phyloP scores from a whole-genome alignment of 2,888 invertebrate species.

The Apomyelois bistriatella region DNA sequence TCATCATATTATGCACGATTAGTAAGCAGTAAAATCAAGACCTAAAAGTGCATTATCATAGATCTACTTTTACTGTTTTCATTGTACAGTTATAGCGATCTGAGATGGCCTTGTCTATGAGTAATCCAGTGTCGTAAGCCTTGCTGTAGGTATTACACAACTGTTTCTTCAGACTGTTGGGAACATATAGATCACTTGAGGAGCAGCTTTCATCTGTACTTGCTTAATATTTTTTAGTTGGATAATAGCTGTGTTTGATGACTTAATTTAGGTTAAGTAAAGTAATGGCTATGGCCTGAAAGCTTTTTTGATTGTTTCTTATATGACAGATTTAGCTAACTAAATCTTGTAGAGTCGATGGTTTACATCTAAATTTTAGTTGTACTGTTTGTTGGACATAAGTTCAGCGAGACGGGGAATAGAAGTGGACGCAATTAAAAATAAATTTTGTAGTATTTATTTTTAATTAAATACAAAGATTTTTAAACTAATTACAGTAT shows the following conservation, averaged over 20 bases:
- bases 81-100: conserved; percentile 10
- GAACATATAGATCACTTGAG: conserved; percentile 3
- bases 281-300: neutral
- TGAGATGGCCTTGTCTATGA: conserved; percentile 23
- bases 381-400: too few species aligned
- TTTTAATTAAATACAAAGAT: too few species aligned
- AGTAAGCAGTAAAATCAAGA: too few species aligned
- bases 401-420: too few species aligned
- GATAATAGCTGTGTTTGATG: neutral
- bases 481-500: too few species aligned
- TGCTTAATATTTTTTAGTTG: neutral
- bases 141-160: conserved; percentile 2
- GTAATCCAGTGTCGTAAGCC: conserved; percentile 20
- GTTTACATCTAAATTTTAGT: too few species aligned
- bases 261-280: neutral
- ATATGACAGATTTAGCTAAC: too few species aligned
- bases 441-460: too few species aligned
- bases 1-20: too few species aligned
- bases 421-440: too few species aligned
- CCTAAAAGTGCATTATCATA: neutral
- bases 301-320: neutral
- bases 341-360: too few species aligned
- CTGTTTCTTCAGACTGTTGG: conserved; percentile 2
- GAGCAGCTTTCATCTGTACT: conserved; percentile 1
- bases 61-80: conserved; percentile 5